Conservation (phyloP, 53 echinoderm and acorn worm genomes). For the Holothuria leucospilota region DNA sequence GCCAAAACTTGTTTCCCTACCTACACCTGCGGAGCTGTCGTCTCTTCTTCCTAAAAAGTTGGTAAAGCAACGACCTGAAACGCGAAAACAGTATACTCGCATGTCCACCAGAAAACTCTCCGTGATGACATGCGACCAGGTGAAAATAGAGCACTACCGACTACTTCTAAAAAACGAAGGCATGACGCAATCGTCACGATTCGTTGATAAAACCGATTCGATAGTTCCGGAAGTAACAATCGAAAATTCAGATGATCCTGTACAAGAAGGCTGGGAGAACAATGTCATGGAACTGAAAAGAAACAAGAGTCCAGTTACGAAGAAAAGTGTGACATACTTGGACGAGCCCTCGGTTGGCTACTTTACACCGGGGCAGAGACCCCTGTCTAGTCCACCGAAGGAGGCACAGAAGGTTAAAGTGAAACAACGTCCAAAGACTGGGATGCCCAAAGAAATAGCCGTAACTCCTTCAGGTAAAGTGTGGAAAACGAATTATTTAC, state of each 20-base stretch:
- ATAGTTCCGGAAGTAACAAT: not conserved
- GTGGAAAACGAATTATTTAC: constrained; percentile 76
- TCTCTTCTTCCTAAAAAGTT: constrained; percentile 81
- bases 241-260: not conserved
- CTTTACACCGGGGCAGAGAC: not conserved
- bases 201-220: too few relatives aligned
- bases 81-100: constrained; percentile 58
- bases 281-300: constrained; percentile 5
- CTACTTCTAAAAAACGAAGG: constrained; percentile 28
- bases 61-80: constrained; percentile 45
- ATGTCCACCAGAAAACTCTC: constrained; percentile 79
- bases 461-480: constrained; percentile 55
- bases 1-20: constrained; percentile 70
- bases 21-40: constrained; percentile 83
- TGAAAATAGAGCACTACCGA: constrained; percentile 80
- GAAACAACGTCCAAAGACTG: not conserved
- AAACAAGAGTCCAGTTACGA: not conserved
- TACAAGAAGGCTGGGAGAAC: not conserved
- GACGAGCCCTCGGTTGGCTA: not conserved
- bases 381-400: constrained; percentile 4
- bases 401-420: not conserved
- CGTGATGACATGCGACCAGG: constrained; percentile 57
- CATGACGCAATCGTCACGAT: too few relatives aligned
- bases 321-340: not conserved
- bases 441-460: not conserved